Evolutionary conservation across 2,888 invertebrate genomes (phyloP), one percentile per base, ranked within the genome.

Genomic region (Hyposoter dolosus): DNA sequence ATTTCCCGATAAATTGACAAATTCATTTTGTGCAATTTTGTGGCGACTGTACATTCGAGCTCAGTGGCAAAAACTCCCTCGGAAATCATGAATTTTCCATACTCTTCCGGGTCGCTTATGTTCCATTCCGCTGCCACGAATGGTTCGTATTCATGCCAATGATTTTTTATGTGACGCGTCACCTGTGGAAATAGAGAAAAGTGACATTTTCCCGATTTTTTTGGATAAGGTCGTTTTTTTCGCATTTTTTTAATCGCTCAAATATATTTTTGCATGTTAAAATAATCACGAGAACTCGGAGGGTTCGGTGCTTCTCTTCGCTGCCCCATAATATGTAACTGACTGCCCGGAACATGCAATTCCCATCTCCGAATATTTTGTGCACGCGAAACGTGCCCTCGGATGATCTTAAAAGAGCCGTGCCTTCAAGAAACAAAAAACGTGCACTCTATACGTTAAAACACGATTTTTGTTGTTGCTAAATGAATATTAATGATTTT

Each of bases 341-440:
- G 83, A 93, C 88, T 40, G 93, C 93, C 43, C 93, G 91, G 79
- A 93, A 93, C 92, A 92, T 91, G 87, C 93, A 93, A 87, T 93
- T 93, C 45, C 93, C 93, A 90, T 93, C 93, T 47, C 93, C 93
- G 68, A 90, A 93, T 87, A 93, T 92, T 75, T 91, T 92, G 79
- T 90, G 92, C 89, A 93, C 91, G 90, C 90, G 90, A 83, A 93
- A 93, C 89, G 92, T 91, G 89, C 92, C 92, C 81, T 92, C 92
- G 56, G 90, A 15, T 43, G 90, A 91, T 88, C 88, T 91, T 90
- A 92, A 84, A 79, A 86, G 89, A 92, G 90, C 92, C 92, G 92
- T 88, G 86, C 81, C 88, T 88, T 40, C 66, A 12, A 76, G 28
- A 40, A 78, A 82, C 75, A 23, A 74, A 66, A 66, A 40, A 40